Percentiles rank a stretch among this genome's conserved stretches.
These are phyloP conservation scores for Melitaea cinxia DNA, from an alignment of 1,140 invertebrate genomes.

Conservation along the genomic window DNA sequence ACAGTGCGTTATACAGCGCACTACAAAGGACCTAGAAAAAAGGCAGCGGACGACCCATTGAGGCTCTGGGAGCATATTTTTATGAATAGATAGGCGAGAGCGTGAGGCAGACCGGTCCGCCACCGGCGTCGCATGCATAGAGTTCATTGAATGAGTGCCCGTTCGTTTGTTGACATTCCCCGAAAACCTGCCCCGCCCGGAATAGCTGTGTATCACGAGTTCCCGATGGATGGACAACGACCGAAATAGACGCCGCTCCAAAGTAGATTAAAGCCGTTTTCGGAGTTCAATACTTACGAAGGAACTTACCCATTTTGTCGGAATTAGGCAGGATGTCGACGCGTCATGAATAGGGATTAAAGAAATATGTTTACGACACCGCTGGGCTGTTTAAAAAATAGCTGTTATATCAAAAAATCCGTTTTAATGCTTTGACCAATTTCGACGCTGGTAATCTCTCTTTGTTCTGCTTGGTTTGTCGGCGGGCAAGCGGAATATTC, in stretches of 20 bases:
- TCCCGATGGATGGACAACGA: conserved; percentile 73
- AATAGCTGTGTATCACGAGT: conserved; percentile 71
- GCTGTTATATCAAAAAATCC: conserved; percentile 27
- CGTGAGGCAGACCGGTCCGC: conserved; percentile 64
- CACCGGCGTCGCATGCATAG: conserved; percentile 66
- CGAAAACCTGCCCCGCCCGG: conserved; percentile 77
- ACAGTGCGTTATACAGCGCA: background rate
- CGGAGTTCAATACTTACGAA: conserved; percentile 53
- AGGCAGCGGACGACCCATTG: conserved; percentile 55
- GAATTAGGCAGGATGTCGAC: conserved; percentile 57
- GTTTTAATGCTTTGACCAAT: conserved; percentile 12
- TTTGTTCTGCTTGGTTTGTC: conserved; percentile 34
- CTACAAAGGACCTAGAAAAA: conserved; percentile 40
- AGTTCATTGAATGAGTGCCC: conserved; percentile 77
- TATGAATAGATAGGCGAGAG: conserved; percentile 66
- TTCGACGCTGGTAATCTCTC: conserved; percentile 13
- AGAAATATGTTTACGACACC: conserved; percentile 33
- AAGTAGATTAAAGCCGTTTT: conserved; percentile 67
- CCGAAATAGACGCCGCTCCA: conserved; percentile 68
- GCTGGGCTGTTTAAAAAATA: conserved; percentile 30
- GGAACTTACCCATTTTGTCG: conserved; percentile 48
- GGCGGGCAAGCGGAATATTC: conserved; percentile 11
- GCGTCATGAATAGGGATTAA: conserved; percentile 42
- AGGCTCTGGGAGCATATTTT: conserved; percentile 69
- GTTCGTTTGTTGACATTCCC: conserved; percentile 79